Evolutionary conservation across 2,888 invertebrate species (phyloP), one percentile per base, ranked within the genome.

Genomic region (Ectropis crepuscularia): DNA sequence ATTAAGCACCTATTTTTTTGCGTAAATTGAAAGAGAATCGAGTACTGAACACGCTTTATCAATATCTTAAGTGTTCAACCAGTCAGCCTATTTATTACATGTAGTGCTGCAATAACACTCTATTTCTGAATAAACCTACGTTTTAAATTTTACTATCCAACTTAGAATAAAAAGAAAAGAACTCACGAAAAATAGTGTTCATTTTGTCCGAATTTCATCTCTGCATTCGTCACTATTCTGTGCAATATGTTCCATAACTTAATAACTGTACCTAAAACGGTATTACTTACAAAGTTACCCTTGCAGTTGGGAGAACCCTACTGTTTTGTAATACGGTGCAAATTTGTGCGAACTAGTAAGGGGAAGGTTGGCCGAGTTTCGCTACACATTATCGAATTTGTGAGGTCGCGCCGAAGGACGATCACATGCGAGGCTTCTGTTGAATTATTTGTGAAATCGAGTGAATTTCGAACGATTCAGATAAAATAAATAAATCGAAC

Each of bases 371-470:
- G 39, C 4, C n/a, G 43, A 64, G 64, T 54, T 67, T 53, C 57
- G 62, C 36, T 61, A 49, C 51, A 65, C 49, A 62, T 70, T 66
- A 68, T 71, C 63, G 63, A 68, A 66, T 69, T 71, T 71, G 65
- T 51, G 55, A 53, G 65, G 71, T 67, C 53, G 53, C 51, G 49
- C 41, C 37, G 68, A 67, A 67, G 67, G 63, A 59, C 53, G 64
- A 38, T 58, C 51, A 39, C 59, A 63, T 46, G 53, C 16, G 45
- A 54, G 53, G 49, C 42, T 64, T 41, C 61, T 46, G 28, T 49
- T 9, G 53, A 36, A 57, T 63, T 51, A 55, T 55, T 54, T 11
- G 43, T 12, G 48, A 54, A 12, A 53, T 61, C 12, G 46, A 46
- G 10, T 8, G 36, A 38, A 16, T 39, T 7, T 45, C 11, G 38